Conservation (phyloP, 1,140 invertebrate species). For the Scaptodrosophila lebanonensis region DNA sequence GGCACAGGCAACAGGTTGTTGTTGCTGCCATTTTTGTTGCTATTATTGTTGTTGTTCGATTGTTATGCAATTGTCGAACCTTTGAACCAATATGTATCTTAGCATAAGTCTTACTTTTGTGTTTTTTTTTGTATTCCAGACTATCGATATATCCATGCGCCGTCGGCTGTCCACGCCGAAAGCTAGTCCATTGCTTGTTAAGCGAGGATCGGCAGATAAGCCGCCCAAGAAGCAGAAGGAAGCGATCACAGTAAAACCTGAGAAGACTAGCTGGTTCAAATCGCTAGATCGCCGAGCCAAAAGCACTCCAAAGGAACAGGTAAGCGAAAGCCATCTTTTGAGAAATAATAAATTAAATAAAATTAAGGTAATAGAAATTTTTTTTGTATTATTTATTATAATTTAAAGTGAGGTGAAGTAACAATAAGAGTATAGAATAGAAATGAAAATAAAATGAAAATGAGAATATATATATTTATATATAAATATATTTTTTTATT, state of each 20-base stretch:
- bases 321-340: no score
- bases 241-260: slow-evolving; percentile 43
- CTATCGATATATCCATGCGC: slow-evolving; percentile 79
- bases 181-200: slow-evolving; percentile 80
- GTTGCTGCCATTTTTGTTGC: slow-evolving; percentile 45
- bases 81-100: slow-evolving; percentile 20
- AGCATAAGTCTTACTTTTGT: slow-evolving; percentile 1
- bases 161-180: slow-evolving; percentile 85
- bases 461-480: no score
- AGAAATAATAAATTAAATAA: no score
- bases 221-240: slow-evolving; percentile 55
- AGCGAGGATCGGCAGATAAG: slow-evolving; percentile 67
- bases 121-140: slow-evolving; percentile 24
- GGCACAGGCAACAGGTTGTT: slow-evolving; percentile 58
- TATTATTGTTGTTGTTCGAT: slow-evolving; percentile 21
- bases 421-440: no score
- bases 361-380: no score
- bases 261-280: slow-evolving; percentile 82
- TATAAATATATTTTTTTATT: no score
- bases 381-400: no score
- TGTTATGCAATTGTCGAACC: slow-evolving; percentile 14
- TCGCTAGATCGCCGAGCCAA: slow-evolving; percentile 80
- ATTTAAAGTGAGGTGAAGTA: no score
- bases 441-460: no score
- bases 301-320: slow-evolving; percentile 72